Percentiles rank a stretch among this genome's conserved stretches.
phyloP scores from a whole-genome alignment of 2,888 invertebrate genomes.

The Drosophila acutilabella region DNA sequence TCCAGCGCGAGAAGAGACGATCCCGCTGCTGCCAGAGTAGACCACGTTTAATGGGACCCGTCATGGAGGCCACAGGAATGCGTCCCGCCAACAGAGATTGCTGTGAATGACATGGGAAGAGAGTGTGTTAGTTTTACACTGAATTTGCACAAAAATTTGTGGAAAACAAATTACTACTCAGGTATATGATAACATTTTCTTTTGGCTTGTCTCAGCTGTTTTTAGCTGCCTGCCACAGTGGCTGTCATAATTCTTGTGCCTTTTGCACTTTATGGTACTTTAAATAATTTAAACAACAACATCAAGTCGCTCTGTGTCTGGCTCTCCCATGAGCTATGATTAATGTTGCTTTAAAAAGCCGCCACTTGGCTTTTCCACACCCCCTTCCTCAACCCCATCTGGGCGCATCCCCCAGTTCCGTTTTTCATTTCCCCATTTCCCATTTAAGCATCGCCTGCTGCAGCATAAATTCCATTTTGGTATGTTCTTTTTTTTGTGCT shows the following conservation, averaged over 20 bases:
- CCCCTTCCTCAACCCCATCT: constrained; percentile 1
- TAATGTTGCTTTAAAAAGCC: constrained; percentile 76
- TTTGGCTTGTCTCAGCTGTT: constrained; percentile 66
- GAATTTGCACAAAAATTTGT: constrained; percentile 54
- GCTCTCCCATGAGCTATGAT: constrained; percentile 63
- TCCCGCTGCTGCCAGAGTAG: constrained; percentile 88
- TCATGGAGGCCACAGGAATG: constrained; percentile 85
- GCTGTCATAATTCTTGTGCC: constrained; percentile 64
- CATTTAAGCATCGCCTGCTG: constrained; percentile 43
- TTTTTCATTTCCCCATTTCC: constrained; percentile 5
- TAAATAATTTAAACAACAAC: constrained; percentile 66
- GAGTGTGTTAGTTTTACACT: constrained; percentile 47
- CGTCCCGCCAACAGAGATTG: constrained; percentile 84
- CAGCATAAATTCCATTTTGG: constrained; percentile 64
- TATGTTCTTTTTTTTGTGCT: constrained; percentile 34
- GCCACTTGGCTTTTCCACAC: constrained; percentile 64
- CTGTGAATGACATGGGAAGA: constrained; percentile 63
- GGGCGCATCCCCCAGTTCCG: constrained; percentile 3
- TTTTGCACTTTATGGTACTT: constrained; percentile 55
- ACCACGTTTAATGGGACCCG: constrained; percentile 88
- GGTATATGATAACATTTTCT: constrained; percentile 44
- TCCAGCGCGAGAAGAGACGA: constrained; percentile 88
- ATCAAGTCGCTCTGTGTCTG: constrained; percentile 29
- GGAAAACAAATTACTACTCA: constrained; percentile 38
- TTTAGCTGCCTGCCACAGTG: constrained; percentile 43